phyloP scores from a whole-genome alignment of 2,113 vertebrate species.

The Macaca nemestrina region DNA sequence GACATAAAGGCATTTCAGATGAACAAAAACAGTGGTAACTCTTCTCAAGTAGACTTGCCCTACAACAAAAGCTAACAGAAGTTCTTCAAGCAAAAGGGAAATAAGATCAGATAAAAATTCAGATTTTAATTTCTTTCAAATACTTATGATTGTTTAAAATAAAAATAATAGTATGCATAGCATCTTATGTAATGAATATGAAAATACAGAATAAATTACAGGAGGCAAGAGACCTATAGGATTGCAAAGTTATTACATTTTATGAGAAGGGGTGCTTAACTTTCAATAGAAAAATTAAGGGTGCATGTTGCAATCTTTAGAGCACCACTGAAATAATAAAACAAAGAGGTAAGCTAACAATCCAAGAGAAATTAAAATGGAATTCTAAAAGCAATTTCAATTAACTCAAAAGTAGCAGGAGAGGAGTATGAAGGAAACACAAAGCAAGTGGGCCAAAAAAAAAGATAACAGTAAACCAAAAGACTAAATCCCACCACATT shows the following conservation, averaged over 20 bases:
- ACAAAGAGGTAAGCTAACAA: neutral
- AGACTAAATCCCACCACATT: neutral
- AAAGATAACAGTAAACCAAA: neutral
- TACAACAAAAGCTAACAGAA: neutral
- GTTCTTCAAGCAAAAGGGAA: neutral
- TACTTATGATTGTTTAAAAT: neutral
- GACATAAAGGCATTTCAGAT: neutral
- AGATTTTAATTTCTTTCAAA: neutral
- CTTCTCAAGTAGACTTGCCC: neutral
- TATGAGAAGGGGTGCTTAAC: neutral
- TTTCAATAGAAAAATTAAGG: conserved; percentile 17
- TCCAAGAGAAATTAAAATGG: neutral
- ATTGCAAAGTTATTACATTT: neutral
- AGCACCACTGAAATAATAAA: neutral
- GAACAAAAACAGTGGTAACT: neutral
- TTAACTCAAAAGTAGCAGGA: neutral
- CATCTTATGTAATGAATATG: neutral
- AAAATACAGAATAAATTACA: neutral
- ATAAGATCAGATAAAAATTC: neutral
- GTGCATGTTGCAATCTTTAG: neutral
- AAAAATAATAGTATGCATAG: neutral
- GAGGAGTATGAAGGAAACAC: neutral
- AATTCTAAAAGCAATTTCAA: conserved; percentile 50
- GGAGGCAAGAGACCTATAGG: neutral
- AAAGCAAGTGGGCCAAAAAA: neutral